Conservation (phyloP, 2,797 vertebrate species). For the Holocentrus rufus region DNA sequence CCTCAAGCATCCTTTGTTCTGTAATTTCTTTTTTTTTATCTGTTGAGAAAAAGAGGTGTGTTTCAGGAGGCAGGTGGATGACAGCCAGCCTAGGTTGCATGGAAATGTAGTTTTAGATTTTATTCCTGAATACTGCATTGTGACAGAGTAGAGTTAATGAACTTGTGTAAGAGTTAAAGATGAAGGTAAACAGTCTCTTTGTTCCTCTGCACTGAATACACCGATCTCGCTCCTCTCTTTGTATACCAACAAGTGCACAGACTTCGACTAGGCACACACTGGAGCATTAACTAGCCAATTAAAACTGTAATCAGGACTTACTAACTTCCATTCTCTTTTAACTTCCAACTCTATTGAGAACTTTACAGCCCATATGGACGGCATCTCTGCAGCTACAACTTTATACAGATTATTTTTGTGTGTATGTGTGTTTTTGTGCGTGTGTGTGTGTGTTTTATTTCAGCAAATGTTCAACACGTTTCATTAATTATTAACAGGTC, state of each 20-base stretch:
- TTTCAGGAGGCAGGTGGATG: constrained; percentile 2
- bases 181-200: constrained; percentile 20
- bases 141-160: constrained; percentile 26
- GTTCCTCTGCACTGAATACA: constrained; percentile 35
- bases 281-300: constrained; percentile 33
- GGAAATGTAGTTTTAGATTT: constrained; percentile 8
- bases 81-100: constrained; percentile 1
- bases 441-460: too few relatives aligned
- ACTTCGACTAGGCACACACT: constrained; percentile 35
- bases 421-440: too few relatives aligned
- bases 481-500: constrained; percentile 18
- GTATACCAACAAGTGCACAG: constrained; percentile 60
- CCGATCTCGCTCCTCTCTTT: constrained; percentile 48
- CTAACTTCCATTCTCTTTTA: too few relatives aligned
- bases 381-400: too few relatives aligned
- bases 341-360: too few relatives aligned
- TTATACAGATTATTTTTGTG: too few relatives aligned
- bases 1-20: background rate
- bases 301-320: too few relatives aligned
- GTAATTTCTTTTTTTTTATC: too few relatives aligned
- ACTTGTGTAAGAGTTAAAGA: constrained; percentile 42
- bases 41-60: too few relatives aligned
- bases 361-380: too few relatives aligned
- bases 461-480: too few relatives aligned
- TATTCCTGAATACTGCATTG: constrained; percentile 2